Percentiles rank a stretch among this genome's conserved stretches.
phyloP scores from a whole-genome alignment of 2,888 invertebrate species.

The Sarcophaga subvicina region DNA sequence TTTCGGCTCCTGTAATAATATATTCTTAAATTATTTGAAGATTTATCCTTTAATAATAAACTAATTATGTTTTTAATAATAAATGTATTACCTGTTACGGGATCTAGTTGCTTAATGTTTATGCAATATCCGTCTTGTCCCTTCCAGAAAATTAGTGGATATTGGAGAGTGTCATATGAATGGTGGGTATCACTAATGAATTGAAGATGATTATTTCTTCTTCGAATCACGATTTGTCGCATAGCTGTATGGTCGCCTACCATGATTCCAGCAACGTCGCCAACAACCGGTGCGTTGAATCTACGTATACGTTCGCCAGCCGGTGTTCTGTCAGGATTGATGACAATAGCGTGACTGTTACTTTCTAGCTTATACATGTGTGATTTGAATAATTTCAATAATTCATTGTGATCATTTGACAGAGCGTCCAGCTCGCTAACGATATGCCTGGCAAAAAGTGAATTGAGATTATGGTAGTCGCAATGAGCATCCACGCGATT shows the following conservation, averaged over 20 bases:
- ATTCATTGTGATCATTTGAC: constrained; percentile 74
- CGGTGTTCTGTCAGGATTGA: constrained; percentile 55
- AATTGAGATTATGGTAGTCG: constrained; percentile 66
- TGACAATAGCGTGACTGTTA: constrained; percentile 73
- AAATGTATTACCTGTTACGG: constrained; percentile 58
- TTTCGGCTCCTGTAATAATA: constrained; percentile 16
- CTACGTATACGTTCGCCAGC: constrained; percentile 70
- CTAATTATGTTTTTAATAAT: constrained; percentile 55
- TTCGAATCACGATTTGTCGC: constrained; percentile 71
- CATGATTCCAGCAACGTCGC: constrained; percentile 73
- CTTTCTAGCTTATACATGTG: constrained; percentile 74
- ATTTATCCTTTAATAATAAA: constrained; percentile 22
- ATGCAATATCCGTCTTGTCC: constrained; percentile 18
- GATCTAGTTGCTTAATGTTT: constrained; percentile 18
- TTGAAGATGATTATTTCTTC: constrained; percentile 60
- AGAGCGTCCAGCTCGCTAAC: constrained; percentile 70
- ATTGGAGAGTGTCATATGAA: constrained; percentile 44
- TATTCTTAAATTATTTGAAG: constrained; percentile 36
- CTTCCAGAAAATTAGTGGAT: constrained; percentile 35
- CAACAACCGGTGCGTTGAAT: constrained; percentile 77
- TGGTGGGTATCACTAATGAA: constrained; percentile 58
- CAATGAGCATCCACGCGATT: constrained; percentile 56
- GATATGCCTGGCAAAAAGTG: constrained; percentile 49
- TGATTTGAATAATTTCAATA: constrained; percentile 76
- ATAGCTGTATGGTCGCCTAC: constrained; percentile 70